A percentile compares a stretch with the other conserved stretches of the same genome.
Evolutionary conservation across 2,888 invertebrate genomes (phyloP).

Genomic region (Bugulina stolonifera): DNA sequence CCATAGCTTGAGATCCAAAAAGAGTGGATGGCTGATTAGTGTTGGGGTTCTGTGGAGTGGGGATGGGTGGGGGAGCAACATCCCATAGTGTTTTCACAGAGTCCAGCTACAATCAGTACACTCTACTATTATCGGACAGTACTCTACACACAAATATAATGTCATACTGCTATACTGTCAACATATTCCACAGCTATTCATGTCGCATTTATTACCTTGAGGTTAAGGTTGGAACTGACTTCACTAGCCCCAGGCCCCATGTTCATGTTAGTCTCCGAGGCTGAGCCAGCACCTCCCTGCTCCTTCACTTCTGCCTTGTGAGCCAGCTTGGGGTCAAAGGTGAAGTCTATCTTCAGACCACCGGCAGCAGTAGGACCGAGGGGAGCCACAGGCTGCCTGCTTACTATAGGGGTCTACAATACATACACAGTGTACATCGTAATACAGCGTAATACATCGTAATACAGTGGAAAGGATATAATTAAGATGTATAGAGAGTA

Average conservation of each 20-base stretch:
- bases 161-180: no score
- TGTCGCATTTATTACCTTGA: no score
- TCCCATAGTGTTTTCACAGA: conserved; percentile 6
- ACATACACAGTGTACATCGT: no score
- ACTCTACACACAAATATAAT: no score
- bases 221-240: background rate
- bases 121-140: no score
- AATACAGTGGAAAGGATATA: no score
- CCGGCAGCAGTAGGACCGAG: background rate
- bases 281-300: conserved; percentile 29
- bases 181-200: no score
- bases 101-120: background rate
- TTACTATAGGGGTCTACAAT: background rate
- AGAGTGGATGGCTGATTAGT: background rate
- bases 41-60: background rate
- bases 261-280: background rate
- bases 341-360: conserved; percentile 78
- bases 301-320: no score
- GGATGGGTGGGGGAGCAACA: no score
- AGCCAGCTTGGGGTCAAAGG: conserved; percentile 73
- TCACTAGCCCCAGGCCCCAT: background rate
- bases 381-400: background rate
- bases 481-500: no score
- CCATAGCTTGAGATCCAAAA: background rate
- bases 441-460: no score